Evolutionary conservation across 2,113 vertebrate species (phyloP).

Genomic region (Paradisaea rubra): DNA sequence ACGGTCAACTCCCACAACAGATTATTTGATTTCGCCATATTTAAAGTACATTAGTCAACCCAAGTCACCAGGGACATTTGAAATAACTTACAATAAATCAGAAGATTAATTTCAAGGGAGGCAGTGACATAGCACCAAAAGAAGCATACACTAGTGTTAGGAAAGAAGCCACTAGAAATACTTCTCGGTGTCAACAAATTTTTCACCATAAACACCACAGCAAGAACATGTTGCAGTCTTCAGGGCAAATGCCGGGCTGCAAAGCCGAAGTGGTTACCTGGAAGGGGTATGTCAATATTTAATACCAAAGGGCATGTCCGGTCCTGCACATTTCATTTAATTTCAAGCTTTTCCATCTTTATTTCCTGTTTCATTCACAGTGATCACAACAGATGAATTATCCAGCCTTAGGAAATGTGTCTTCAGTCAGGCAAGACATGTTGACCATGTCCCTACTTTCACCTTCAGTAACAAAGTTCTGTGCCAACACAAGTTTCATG

Average conservation of each 20-base stretch:
- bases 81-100: constrained; percentile 18
- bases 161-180: neutral
- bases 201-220: neutral
- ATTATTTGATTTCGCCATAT: constrained; percentile 14
- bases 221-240: neutral
- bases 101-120: neutral
- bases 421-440: neutral
- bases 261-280: neutral
- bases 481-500: neutral
- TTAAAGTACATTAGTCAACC: constrained; percentile 27
- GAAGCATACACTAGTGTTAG: neutral
- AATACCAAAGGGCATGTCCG: neutral
- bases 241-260: neutral
- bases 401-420: neutral
- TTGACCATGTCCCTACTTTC: neutral
- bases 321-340: neutral
- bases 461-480: neutral
- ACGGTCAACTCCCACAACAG: neutral
- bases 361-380: constrained; percentile 3
- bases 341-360: neutral
- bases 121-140: neutral
- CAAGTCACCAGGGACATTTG: neutral
- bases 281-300: neutral
- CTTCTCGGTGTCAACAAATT: neutral
- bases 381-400: neutral